Base-by-base conservation (phyloP, 2,797 vertebrate species). In the Eulemur coronatus region DNA sequence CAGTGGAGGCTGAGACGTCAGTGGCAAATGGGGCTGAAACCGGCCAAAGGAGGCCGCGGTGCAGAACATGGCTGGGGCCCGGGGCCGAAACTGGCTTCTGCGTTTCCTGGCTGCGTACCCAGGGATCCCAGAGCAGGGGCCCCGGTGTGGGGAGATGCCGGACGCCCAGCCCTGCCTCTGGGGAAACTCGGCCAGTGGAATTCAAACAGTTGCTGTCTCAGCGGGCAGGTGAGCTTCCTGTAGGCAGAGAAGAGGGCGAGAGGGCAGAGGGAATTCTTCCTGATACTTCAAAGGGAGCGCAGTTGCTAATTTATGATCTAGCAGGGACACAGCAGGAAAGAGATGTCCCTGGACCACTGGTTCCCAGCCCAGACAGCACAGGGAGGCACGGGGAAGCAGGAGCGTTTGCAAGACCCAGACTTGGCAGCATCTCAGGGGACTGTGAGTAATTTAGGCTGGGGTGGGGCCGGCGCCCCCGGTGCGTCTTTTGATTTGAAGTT, bases 111-210 rank as follows among this genome's bases (percentile, higher is more conserved):
- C 15, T n/a, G 59, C 13, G 43, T 30, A 69, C 18, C 30, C 38
- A 48, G 57, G 57, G 46, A 20, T 26, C n/a, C 67, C n/a, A 26
- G 61, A 35, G 28, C 50, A 50, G 43, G 12, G 14, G 4, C 33
- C 41, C 26, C 22, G 2, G 1, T 20, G 2, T 24, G 14, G 80
- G 93, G 67, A 33, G 35, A 41, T 38, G 14, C 43, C 7, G 43
- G 38, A n/a, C 3, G 0, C 13, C 28, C 10, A 10, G 26, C 12
- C 28, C 24, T 7, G n/a, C 35, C 17, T 59, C 78, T 17, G 5
- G 52, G 63, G 46, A 61, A 65, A 22, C 0, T 0, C 0, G 0
- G 72, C 7, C n/a, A 9, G n/a, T 50, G 72, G 4, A 18, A 3
- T 35, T 35, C 38, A 65, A 87, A 46, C 46, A 15, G 26, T 22